Evolutionary conservation across 2,888 invertebrate species (phyloP).

Genomic region (Lymantria monacha): DNA sequence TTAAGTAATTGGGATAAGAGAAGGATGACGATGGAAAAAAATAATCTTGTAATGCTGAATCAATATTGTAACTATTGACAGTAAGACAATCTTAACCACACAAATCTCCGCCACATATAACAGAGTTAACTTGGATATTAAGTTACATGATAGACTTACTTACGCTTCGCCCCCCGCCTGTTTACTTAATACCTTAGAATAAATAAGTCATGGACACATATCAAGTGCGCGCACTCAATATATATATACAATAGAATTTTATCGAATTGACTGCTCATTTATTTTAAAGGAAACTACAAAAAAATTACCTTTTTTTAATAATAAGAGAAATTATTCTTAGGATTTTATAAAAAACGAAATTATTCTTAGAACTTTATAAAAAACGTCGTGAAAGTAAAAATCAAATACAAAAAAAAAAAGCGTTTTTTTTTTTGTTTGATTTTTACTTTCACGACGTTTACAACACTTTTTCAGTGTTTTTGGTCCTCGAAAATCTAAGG

Average conservation of each 20-base stretch:
- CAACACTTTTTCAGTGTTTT: too few species aligned
- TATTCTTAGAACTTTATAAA: too few species aligned
- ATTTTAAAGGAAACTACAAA: background rate
- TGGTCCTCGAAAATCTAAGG: too few species aligned
- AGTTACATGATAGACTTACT: background rate
- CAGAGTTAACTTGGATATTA: background rate
- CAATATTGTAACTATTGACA: background rate
- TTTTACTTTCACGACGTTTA: too few species aligned
- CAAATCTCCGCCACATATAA: background rate
- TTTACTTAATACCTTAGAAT: background rate
- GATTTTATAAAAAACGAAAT: too few species aligned
- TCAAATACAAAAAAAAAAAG: too few species aligned
- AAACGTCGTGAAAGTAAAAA: too few species aligned
- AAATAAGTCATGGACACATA: background rate
- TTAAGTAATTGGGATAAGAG: too few species aligned
- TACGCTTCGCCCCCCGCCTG: background rate
- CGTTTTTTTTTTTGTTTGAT: too few species aligned
- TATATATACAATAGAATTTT: background rate
- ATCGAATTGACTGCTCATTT: background rate
- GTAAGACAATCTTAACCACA: background rate
- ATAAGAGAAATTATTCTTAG: too few species aligned
- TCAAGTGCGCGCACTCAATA: background rate
- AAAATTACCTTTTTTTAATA: background rate
- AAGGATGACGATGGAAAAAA: too few species aligned
- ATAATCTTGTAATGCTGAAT: too few species aligned